Percentiles rank a stretch among this genome's conserved stretches.
These are phyloP conservation scores for Dioctria rufipes DNA, from an alignment of 2,888 invertebrate genomes.

Conservation along the genomic window DNA sequence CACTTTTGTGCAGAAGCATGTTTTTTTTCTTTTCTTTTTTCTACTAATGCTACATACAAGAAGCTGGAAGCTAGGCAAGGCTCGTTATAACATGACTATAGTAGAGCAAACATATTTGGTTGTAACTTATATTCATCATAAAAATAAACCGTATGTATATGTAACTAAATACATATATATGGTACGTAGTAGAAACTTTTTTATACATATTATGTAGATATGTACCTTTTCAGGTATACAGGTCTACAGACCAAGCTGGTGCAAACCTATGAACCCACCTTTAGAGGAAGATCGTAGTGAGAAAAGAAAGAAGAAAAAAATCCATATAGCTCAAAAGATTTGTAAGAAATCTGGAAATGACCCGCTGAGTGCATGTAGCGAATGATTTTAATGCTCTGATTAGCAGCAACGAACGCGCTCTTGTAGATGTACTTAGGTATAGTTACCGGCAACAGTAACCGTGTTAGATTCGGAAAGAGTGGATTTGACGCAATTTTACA, in stretches of 20 bases:
- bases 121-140: background rate
- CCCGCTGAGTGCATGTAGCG: conserved; percentile 36
- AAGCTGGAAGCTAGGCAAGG: background rate
- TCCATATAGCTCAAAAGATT: conserved; percentile 28
- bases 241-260: too few species aligned
- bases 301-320: background rate
- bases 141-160: too few species aligned
- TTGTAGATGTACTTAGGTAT: background rate
- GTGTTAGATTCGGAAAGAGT: background rate
- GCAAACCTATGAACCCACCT: conserved; percentile 11
- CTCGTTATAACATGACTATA: conserved; percentile 16
- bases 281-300: background rate
- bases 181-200: too few species aligned
- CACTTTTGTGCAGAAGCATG: conserved; percentile 20
- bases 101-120: conserved; percentile 7
- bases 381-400: conserved; percentile 58
- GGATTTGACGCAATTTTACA: conserved; percentile 1
- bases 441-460: background rate
- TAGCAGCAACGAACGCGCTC: conserved; percentile 29
- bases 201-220: too few species aligned
- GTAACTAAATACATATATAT: background rate
- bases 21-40: background rate
- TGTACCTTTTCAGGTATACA: conserved; percentile 8
- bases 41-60: too few species aligned
- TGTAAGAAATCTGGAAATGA: conserved; percentile 34